Conservation (phyloP, 2,797 vertebrate genomes). For the Cirrhinus molitorella region DNA sequence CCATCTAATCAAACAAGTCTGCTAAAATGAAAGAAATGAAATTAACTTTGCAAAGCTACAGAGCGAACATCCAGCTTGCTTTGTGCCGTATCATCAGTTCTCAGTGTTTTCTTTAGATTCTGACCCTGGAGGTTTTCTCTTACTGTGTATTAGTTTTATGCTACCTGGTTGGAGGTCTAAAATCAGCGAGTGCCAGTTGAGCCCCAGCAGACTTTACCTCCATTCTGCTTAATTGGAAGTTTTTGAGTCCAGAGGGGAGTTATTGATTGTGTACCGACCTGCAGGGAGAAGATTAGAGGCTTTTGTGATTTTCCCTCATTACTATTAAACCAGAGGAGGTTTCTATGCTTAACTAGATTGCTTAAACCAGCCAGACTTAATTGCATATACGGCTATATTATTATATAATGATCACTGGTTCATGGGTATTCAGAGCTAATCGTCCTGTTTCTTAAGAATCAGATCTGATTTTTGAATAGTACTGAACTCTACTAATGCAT, state of each 20-base stretch:
- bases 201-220: slow-evolving; percentile 26
- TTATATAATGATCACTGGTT: background rate
- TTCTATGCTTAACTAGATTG: slow-evolving; percentile 25
- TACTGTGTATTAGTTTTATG: background rate
- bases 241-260: slow-evolving; percentile 29
- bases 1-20: background rate
- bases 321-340: slow-evolving; percentile 22
- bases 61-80: background rate
- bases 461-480: background rate
- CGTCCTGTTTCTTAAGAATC: background rate
- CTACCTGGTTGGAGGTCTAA: slow-evolving; percentile 6
- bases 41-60: background rate
- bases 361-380: background rate
- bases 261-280: slow-evolving; percentile 41
- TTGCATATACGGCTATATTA: background rate
- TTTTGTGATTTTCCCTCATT: slow-evolving; percentile 35
- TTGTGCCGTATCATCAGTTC: slow-evolving; percentile 9
- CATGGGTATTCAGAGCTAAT: background rate
- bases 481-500: background rate
- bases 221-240: slow-evolving; percentile 44
- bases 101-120: background rate
- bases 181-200: slow-evolving; percentile 11
- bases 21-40: background rate
- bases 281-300: slow-evolving; percentile 35
- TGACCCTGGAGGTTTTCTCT: slow-evolving; percentile 11